Conservation (phyloP, 2,797 vertebrate species). For the Megaceryle alcyon region DNA sequence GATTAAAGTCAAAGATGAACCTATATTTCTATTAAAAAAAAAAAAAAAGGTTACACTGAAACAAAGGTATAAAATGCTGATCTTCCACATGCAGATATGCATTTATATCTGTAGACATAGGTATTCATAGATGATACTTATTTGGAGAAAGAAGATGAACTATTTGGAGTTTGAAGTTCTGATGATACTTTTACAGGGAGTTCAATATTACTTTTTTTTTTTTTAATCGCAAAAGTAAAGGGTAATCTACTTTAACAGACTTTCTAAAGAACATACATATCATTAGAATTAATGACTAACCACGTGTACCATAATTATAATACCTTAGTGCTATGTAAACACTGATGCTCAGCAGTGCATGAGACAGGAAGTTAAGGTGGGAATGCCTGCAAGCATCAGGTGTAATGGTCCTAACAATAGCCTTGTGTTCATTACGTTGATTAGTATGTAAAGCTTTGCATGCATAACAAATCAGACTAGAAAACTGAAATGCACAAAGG, state of each 20-base stretch:
- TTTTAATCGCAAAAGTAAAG: background rate
- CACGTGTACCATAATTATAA: background rate
- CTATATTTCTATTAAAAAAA: background rate
- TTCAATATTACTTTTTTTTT: background rate
- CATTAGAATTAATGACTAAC: background rate
- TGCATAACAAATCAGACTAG: background rate
- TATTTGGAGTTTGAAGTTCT: conserved; percentile 4
- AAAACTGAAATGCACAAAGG: background rate
- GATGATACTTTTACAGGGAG: background rate
- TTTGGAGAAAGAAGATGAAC: background rate
- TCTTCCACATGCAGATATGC: background rate
- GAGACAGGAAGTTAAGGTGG: background rate
- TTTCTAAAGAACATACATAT: background rate
- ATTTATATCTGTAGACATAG: background rate
- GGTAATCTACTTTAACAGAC: background rate
- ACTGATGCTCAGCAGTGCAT: background rate
- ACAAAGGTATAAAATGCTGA: background rate
- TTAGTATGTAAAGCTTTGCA: background rate
- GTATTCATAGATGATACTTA: background rate
- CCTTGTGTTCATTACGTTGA: background rate
- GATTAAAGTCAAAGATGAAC: background rate
- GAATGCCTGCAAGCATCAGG: background rate
- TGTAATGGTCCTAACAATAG: background rate
- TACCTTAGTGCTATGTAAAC: background rate
- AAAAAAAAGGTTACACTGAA: background rate